Percentiles rank a stretch among this genome's conserved stretches.
Conservation (phyloP, 1,140 invertebrate genomes). For the Riptortus pedestris region DNA sequence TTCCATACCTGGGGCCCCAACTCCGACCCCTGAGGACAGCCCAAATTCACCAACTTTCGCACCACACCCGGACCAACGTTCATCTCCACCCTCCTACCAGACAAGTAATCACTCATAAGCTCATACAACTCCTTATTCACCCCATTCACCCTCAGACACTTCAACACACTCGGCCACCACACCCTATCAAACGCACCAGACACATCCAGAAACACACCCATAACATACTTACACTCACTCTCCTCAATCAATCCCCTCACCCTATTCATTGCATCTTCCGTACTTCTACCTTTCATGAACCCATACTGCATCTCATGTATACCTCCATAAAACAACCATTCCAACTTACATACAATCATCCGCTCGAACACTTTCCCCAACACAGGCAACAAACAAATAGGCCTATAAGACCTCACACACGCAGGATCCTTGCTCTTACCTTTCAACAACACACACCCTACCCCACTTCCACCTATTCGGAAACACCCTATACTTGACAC, state of each 20-base stretch:
- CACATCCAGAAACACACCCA: neutral
- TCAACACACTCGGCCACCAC: neutral
- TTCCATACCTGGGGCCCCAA: neutral
- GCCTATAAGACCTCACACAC: neutral
- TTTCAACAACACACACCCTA: neutral
- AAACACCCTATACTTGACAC: neutral
- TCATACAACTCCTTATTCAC: neutral
- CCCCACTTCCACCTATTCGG: slow-evolving; percentile 5
- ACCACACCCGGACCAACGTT: neutral
- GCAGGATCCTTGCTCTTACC: neutral
- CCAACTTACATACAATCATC: neutral
- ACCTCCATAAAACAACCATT: neutral
- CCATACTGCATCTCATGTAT: neutral
- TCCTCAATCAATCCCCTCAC: neutral
- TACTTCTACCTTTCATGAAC: neutral
- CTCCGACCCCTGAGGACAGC: neutral
- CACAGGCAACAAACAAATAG: neutral
- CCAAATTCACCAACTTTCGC: neutral
- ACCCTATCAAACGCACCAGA: neutral
- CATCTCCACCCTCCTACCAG: neutral
- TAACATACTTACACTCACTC: neutral
- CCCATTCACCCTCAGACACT: neutral
- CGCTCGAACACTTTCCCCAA: neutral
- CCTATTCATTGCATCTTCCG: neutral
- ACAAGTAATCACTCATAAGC: neutral